Evolutionary conservation across 2,113 vertebrate species (phyloP), one percentile per base, ranked within the genome.

Genomic region (Passer domesticus): DNA sequence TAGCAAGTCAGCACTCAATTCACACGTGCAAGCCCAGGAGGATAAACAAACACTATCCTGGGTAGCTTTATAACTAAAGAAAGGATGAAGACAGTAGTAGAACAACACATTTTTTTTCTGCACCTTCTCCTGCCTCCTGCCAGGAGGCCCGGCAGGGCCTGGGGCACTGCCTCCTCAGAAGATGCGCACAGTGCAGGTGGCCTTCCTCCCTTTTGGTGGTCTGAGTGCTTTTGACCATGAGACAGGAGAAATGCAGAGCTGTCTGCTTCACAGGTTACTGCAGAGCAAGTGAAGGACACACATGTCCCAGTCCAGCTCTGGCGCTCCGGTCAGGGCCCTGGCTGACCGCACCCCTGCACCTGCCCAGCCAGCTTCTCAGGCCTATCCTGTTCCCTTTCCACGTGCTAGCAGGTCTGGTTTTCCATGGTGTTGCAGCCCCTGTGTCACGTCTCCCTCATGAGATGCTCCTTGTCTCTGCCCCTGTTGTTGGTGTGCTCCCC

Each of bases 111-210:
- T 27, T 73, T 87, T 86, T 84, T 87, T 8, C 35, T 74, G 12
- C 55, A 6, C 15, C 9, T 81, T 91, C 81, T 91, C 50, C 55
- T 73, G 15, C 66, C 58, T 77, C 49, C 72, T 89, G 53, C 55
- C 25, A 63, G 60, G 47, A 74, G 15, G n/a, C 25, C 52, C 52
- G 0, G 0, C 43, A 67, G 43, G 58, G 15, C 18, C 15, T 8
- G 35, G 59, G 3, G 8, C 3, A 15, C 64, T 67, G 44, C 35
- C 55, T 74, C 59, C 73, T 50, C 67, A 67, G 88, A 43, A 69
- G 58, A 37, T 0, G 0, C 2, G 20, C 0, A 0, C 56, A 21
- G 37, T 2, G 11, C 0, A 0, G 39, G 31, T 4, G 64, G 50
- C 30, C 52, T 47, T 35, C 41, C 6, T 6, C 6, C 14, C 41